These are phyloP conservation scores for Paracentrotus lividus DNA, from an alignment of 53 echinoderm and acorn worm genomes.

Conservation along the genomic window DNA sequence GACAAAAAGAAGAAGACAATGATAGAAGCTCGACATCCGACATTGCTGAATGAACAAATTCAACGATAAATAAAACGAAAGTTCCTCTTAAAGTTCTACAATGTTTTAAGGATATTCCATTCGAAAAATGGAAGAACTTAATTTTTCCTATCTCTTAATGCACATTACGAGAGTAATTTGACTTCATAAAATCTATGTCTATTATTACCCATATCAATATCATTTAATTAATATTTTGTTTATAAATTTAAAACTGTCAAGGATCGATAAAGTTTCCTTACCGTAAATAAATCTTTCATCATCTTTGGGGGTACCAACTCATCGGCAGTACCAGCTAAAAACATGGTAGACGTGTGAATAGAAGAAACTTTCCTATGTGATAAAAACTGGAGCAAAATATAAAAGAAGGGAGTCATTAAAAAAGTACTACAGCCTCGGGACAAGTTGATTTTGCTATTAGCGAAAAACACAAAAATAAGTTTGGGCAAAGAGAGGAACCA, in stretches of 20 bases:
- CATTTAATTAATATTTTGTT: too few species aligned
- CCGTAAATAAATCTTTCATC: slow-evolving; percentile 94
- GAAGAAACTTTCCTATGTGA: slow-evolving; percentile 81
- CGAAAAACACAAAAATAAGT: neutral
- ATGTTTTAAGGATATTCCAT: too few species aligned
- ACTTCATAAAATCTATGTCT: neutral
- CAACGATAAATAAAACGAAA: too few species aligned
- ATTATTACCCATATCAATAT: neutral
- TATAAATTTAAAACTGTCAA: neutral
- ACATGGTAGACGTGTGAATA: slow-evolving; percentile 85
- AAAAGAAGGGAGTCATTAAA: too few species aligned
- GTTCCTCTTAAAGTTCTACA: too few species aligned
- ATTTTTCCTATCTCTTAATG: too few species aligned
- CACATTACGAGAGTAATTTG: neutral
- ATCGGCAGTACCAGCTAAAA: slow-evolving; percentile 89
- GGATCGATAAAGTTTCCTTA: slow-evolving; percentile 25
- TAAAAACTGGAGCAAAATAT: slow-evolving; percentile 78
- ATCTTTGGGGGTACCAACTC: slow-evolving; percentile 95
- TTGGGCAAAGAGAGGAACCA: too few species aligned
- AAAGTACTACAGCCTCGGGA: too few species aligned
- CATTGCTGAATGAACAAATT: too few species aligned
- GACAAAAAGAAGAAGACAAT: too few species aligned
- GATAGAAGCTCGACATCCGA: too few species aligned
- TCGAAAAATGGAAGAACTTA: too few species aligned
- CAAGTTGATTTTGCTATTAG: neutral